A percentile compares a stretch with the other conserved stretches of the same genome.
phyloP scores from a whole-genome alignment of 2,888 invertebrate species.

The Dasypogon diadema region DNA sequence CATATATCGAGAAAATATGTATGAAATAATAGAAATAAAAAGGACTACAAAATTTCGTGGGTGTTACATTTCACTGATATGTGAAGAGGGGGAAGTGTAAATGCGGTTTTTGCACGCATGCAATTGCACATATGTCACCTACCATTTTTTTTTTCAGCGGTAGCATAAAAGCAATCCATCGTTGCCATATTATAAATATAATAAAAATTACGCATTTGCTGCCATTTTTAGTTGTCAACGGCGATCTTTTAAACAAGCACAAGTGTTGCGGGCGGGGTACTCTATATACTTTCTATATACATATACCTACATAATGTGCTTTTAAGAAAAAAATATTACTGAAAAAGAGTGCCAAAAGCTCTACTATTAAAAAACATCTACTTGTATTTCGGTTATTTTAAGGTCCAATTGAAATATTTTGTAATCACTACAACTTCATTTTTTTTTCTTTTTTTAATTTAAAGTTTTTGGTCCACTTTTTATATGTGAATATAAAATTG shows the following conservation, averaged over 20 bases:
- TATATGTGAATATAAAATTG: constrained; percentile 11
- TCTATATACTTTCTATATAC: constrained; percentile 1
- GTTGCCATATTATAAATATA: neutral
- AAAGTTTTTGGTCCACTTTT: constrained; percentile 39
- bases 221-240: too few species aligned
- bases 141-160: neutral
- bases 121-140: neutral
- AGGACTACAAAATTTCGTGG: neutral
- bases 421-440: neutral
- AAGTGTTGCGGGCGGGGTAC: neutral
- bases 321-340: constrained; percentile 5
- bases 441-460: constrained; percentile 26
- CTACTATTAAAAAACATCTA: constrained; percentile 45
- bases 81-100: neutral
- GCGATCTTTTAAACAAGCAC: neutral
- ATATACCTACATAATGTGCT: neutral
- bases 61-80: neutral
- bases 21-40: too few species aligned
- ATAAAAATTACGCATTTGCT: too few species aligned
- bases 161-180: neutral
- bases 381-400: constrained; percentile 32
- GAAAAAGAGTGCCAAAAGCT: constrained; percentile 48
- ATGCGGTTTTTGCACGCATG: neutral
- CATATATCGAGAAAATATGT: neutral
- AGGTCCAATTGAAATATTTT: constrained; percentile 22